Evolutionary conservation across 2,797 vertebrate genomes (phyloP), one percentile per base, ranked within the genome.

Genomic region (Bradypodion ventrale): DNA sequence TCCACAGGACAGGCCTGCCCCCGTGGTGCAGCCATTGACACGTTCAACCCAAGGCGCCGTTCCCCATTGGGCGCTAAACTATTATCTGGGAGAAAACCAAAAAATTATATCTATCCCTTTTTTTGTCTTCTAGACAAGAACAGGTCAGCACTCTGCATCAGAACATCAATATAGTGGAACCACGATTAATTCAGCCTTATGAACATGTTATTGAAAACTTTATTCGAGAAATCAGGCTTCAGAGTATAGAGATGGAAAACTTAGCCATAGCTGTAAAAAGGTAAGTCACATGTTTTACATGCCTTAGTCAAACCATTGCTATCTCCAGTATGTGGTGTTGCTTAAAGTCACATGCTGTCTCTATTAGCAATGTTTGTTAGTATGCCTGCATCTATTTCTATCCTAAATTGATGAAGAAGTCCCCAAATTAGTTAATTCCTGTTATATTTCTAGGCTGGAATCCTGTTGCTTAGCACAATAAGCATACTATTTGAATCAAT

Each of bases 161-260:
- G 93, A 99, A 99, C 94, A 97, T 99, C 94, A 96, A 96, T 79
- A 94, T 98, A 89, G 97, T 96, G 2, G 98, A 99, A 92, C 97
- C 98, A 82, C 95, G 97, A 79, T 95, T 99, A 92, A 94, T 99
- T 73, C 96, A 97, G 86, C 97, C 98, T 0, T 98, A 97, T 0
- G 98, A 99, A 93, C 96, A 97, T 85, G 96, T 99, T 89, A 94
- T 99, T 91, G 91, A 96, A 52, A 98, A 96, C 95, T 99, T 99
- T 93, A 96, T 97, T 85, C 97, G 94, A 75, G 98, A 99, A 94
- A 97, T 99, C 95, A 97, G 94, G 92, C 97, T 98, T 89, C 97
- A 98, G 91, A 98, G 96, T 92, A 94, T 95, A 7, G 98, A 99
- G 91, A 98, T 98, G 97, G 98, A 99, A 92, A 97, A 96, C 92